Evolutionary conservation across 2,888 invertebrate species (phyloP).

Genomic region (Tethea ocularis): DNA sequence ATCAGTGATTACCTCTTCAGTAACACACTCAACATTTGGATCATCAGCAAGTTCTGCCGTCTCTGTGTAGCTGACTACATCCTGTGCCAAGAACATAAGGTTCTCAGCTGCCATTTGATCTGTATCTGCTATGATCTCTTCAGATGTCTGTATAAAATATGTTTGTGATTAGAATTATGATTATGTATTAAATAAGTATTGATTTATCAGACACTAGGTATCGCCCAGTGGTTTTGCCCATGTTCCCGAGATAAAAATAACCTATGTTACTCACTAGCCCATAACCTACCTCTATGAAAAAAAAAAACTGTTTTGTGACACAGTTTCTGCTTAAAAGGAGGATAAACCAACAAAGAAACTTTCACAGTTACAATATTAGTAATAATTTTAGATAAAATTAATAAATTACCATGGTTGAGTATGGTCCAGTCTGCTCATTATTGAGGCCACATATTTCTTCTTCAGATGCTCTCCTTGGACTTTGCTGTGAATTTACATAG

Average conservation of each 20-base stretch:
- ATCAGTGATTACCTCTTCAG: constrained; percentile 92
- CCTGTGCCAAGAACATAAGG: constrained; percentile 85
- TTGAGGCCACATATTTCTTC: constrained; percentile 66
- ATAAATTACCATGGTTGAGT: constrained; percentile 61
- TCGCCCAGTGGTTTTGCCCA: too few relatives aligned
- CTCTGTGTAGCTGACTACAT: constrained; percentile 74
- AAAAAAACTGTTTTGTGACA: too few relatives aligned
- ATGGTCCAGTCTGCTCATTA: constrained; percentile 54
- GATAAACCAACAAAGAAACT: too few relatives aligned
- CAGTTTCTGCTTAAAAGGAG: too few relatives aligned
- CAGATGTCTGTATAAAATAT: constrained; percentile 48
- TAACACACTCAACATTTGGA: constrained; percentile 85
- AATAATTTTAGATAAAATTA: too few relatives aligned
- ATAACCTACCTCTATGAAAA: too few relatives aligned
- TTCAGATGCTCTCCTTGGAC: constrained; percentile 51
- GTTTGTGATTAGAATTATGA: too few relatives aligned
- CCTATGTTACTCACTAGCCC: too few relatives aligned
- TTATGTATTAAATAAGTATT: too few relatives aligned
- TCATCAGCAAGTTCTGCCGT: constrained; percentile 67
- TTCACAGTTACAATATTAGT: too few relatives aligned
- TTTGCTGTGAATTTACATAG: constrained; percentile 41
- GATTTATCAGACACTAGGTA: too few relatives aligned
- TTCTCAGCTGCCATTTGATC: constrained; percentile 87
- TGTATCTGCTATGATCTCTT: constrained; percentile 70
- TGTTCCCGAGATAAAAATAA: too few relatives aligned